A percentile compares a stretch with the other conserved stretches of the same genome.
Conservation (phyloP, 2,888 invertebrate genomes). For the Xanthostigma xanthostigma region DNA sequence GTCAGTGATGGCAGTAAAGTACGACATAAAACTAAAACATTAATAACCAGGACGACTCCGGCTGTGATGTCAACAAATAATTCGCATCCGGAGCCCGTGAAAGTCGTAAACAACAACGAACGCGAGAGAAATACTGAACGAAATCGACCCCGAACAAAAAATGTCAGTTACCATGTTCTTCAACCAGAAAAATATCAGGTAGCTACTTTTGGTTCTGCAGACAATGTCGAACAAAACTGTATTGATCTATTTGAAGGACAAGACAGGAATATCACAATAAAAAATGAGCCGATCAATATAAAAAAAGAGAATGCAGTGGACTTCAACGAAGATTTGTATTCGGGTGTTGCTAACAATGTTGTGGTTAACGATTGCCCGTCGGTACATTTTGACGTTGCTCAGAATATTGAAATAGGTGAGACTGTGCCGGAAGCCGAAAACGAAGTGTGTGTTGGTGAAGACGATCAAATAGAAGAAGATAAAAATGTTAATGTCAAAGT, state of each 20-base stretch:
- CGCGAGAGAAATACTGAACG: slow-evolving; percentile 27
- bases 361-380: not conserved
- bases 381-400: not conserved
- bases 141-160: slow-evolving; percentile 44
- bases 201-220: slow-evolving; percentile 32
- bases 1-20: slow-evolving; percentile 35
- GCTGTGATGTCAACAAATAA: slow-evolving; percentile 21
- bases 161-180: slow-evolving; percentile 43
- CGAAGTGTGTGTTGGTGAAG: slow-evolving; percentile 5
- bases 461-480: not conserved
- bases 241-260: slow-evolving; percentile 14
- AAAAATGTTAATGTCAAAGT: not conserved
- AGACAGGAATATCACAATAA: slow-evolving; percentile 3
- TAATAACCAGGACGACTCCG: slow-evolving; percentile 35
- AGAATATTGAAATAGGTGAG: slow-evolving; percentile 4
- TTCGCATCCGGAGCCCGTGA: slow-evolving; percentile 7
- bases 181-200: slow-evolving; percentile 34
- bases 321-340: slow-evolving; percentile 4
- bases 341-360: not conserved
- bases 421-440: slow-evolving; percentile 3
- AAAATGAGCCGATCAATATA: slow-evolving; percentile 14
- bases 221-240: slow-evolving; percentile 11
- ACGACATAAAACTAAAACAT: slow-evolving; percentile 39
- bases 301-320: slow-evolving; percentile 17
- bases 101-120: slow-evolving; percentile 26